Conservation (phyloP, 2,797 vertebrate species). For the Percopsis omiscomaycus region DNA sequence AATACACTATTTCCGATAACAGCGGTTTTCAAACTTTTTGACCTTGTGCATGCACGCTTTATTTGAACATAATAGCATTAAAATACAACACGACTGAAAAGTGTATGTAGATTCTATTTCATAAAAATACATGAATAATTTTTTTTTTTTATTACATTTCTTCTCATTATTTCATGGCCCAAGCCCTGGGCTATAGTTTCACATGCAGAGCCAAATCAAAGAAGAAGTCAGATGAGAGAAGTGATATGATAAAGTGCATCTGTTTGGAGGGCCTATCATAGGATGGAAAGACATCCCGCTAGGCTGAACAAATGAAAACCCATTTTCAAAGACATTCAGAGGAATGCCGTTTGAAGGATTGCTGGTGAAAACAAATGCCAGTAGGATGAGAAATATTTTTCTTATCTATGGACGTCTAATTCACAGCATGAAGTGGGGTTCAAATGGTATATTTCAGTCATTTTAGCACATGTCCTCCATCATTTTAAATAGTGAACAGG, state of each 20-base stretch:
- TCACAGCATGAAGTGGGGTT: conserved; percentile 9
- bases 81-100: too few relatives aligned
- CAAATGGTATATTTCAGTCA: conserved; percentile 1
- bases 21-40: not conserved
- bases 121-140: too few relatives aligned
- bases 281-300: conserved; percentile 13
- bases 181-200: too few relatives aligned
- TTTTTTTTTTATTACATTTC: conserved; percentile 15
- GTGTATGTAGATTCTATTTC: too few relatives aligned
- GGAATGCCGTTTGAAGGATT: conserved; percentile 1
- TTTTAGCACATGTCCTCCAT: not conserved
- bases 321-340: conserved; percentile 19
- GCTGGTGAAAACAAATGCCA: conserved; percentile 7
- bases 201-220: conserved; percentile 27
- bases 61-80: conserved; percentile 1
- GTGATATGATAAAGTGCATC: conserved; percentile 21
- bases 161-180: not conserved
- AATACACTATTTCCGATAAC: conserved; percentile 24
- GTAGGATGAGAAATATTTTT: conserved; percentile 14
- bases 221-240: conserved; percentile 37
- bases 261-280: conserved; percentile 8
- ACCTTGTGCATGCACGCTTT: conserved; percentile 17
- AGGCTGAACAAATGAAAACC: conserved; percentile 11
- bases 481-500: not conserved
- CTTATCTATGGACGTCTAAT: conserved; percentile 12